phyloP scores from a whole-genome alignment of 2,797 vertebrate species.

The Coreius guichenoti region DNA sequence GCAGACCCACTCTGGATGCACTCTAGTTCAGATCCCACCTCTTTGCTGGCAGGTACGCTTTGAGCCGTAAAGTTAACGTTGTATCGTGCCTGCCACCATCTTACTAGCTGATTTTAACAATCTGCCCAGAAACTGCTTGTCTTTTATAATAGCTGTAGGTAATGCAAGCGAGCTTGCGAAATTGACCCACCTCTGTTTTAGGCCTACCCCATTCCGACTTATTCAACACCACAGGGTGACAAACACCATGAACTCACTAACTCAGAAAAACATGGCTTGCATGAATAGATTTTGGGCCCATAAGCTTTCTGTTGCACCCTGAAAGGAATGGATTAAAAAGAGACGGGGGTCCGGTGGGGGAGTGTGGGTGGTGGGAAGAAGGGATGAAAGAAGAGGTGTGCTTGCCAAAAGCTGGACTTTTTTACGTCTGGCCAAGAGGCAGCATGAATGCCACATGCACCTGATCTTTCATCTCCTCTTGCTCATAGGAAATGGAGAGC shows the following conservation, averaged over 20 bases:
- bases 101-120: conserved; percentile 68
- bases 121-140: conserved; percentile 50
- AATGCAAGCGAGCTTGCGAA: conserved; percentile 65
- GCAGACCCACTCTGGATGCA: conserved; percentile 63
- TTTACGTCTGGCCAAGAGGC: conserved; percentile 60
- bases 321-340: conserved; percentile 38
- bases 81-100: conserved; percentile 66
- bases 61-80: conserved; percentile 69
- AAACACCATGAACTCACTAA: conserved; percentile 49
- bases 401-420: conserved; percentile 71
- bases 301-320: conserved; percentile 40
- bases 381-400: conserved; percentile 67
- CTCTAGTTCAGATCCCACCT: conserved; percentile 39
- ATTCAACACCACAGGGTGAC: conserved; percentile 43
- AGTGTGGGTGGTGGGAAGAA: neutral
- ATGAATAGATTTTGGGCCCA: conserved; percentile 40
- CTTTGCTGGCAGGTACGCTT: conserved; percentile 66
- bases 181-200: conserved; percentile 49
- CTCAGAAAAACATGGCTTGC: conserved; percentile 18
- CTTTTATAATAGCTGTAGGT: conserved; percentile 66
- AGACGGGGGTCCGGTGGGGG: conserved; percentile 8
- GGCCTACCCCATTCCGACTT: conserved; percentile 32
- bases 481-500: conserved; percentile 56
- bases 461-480: conserved; percentile 67
- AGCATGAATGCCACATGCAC: conserved; percentile 60